Evolutionary conservation across 1,140 invertebrate species (phyloP).

Genomic region (Callitettix versicolor): DNA sequence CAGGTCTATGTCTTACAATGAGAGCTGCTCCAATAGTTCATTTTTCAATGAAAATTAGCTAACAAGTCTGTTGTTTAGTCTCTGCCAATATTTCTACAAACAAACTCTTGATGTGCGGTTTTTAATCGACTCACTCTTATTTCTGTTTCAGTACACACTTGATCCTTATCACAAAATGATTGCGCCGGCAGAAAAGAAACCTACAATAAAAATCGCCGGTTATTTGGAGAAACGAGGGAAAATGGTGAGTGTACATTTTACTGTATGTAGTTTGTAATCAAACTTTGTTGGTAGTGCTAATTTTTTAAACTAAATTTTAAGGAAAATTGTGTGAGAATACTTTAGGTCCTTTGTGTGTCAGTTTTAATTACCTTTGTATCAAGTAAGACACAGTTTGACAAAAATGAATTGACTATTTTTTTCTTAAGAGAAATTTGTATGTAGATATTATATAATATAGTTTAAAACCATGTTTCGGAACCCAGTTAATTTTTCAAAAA

Average conservation of each 20-base stretch:
- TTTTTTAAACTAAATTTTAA: neutral
- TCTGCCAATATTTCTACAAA: no score
- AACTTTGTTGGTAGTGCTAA: neutral
- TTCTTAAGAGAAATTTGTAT: neutral
- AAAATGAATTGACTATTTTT: neutral
- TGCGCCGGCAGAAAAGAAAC: slow-evolving; percentile 14
- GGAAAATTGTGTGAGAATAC: neutral
- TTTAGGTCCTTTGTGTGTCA: neutral
- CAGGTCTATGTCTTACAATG: no score
- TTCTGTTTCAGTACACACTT: slow-evolving; percentile 17
- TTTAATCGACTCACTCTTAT: no score
- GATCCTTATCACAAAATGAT: slow-evolving; percentile 15
- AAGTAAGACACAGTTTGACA: neutral
- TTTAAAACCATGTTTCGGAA: no score
- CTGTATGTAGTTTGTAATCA: neutral
- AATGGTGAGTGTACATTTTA: slow-evolving; percentile 31
- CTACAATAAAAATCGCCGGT: slow-evolving; percentile 33
- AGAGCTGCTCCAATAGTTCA: no score
- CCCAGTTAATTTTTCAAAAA: neutral
- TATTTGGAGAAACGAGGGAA: slow-evolving; percentile 38
- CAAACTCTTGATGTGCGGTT: no score
- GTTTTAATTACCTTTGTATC: neutral
- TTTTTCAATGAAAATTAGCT: no score
- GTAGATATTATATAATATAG: neutral
- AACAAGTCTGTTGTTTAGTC: no score